Evolutionary conservation across 2,113 vertebrate genomes (phyloP), one percentile per base, ranked within the genome.

Genomic region (Callaeas wilsoni): DNA sequence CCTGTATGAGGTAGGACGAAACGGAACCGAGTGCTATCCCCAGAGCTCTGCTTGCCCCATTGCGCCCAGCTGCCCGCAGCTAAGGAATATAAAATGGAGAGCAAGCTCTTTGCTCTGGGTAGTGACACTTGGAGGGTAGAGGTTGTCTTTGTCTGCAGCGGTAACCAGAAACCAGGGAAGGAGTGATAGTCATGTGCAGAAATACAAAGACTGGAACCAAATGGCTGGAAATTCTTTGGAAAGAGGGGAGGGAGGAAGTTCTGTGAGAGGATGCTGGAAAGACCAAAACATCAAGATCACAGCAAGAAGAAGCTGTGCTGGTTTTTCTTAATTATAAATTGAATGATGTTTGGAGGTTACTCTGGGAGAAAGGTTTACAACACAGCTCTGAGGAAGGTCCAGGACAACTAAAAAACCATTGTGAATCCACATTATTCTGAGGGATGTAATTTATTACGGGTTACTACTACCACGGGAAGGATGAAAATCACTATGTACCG

Each of bases 1-100:
- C 32, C 12, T 27, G 0, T 18, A 8, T n/a, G 1, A 4, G 5
- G 10, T 7, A 59, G 42, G 79, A 87, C 0, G 1, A 74, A 69
- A 68, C 8, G 2, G 2, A 84, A 33, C 5, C 1, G 2, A 73
- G 29, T 0, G 3, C 27, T 59, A 7, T 67, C 30, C 60, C 76
- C 70, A 49, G 30, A 62, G 20, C 20, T 60, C 21, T 20, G 9
- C 41, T 84, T 1, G 6, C 13, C 27, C 16, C 39, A n/a, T 6
- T 4, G 5, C 11, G 22, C 41, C 41, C 42, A 73, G 11, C 37
- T 33, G 55, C 46, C 15, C 21, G 4, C 0, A 4, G 60, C 14
- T 39, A 52, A 85, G 49, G 33, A 41, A 73, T 16, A 64, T 2
- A 41, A 87, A 90, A 70, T 1, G 3, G 27, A 84, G 26, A 29